Evolutionary conservation across 2,797 vertebrate genomes (phyloP), one percentile per base, ranked within the genome.

Genomic region (Xyrichtys novacula): DNA sequence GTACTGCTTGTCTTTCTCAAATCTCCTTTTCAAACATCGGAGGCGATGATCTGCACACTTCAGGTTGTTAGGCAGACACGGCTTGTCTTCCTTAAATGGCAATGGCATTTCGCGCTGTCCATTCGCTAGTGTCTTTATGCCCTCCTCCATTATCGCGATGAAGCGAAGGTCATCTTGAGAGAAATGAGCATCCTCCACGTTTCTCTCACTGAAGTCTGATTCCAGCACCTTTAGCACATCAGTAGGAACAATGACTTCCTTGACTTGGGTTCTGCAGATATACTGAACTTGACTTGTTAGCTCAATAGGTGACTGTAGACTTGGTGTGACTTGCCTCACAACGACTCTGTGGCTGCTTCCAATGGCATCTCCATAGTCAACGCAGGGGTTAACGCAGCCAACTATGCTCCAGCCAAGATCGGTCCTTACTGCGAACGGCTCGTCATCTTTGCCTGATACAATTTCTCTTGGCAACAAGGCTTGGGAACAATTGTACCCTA

Each of bases 71-170:
- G 58, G 17, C 1, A 57, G 43, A 62, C 4, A 50, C 2, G 19
- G 58, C 23, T 19, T 49, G 38, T 44, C 29, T 28, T 63, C 29
- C 2, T 63, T 62, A 44, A 74, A 68, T 26, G 58, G 52, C n/a
- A 74, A n/a, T 1, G 71, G 57, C 57, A 57, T 62, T 40, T 68
- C 57, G 19, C 64, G 50, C 20, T 74, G 56, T 17, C 71, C 49
- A 8, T 66, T 17, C 5, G 20, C 7, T 1, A 43, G 47, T 1
- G 31, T 39, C 25, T 31, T 75, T 2, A 67, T 48, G 29, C 36
- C 22, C 8, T 17, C 46, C 17, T 68, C 46, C 36, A 59, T 68
- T 36, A 29, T 61, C 29, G 48, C 22, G 4, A 61, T 8, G 22
- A 61, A 69, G 2, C 15, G 10, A 1, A 61, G 2, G 29, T 69